These are phyloP conservation scores for Mimachlamys varia DNA, from an alignment of 2,888 invertebrate species.

Conservation along the genomic window DNA sequence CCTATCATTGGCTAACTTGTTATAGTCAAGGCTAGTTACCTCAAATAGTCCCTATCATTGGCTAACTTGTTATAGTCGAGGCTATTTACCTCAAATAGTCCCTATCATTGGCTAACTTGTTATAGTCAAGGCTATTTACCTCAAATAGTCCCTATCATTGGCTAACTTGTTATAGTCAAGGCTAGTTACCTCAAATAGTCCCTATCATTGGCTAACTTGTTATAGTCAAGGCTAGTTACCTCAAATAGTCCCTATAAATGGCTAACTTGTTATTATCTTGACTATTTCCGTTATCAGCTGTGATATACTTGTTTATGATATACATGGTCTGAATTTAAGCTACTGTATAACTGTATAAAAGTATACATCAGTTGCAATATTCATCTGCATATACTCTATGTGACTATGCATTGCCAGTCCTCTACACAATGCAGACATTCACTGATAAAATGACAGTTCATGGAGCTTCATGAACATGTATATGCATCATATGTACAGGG, in stretches of 20 bases:
- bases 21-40: background rate
- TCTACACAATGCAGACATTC: background rate
- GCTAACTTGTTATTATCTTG: background rate
- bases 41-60: background rate
- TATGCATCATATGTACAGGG: too few species aligned
- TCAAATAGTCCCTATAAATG: too few species aligned
- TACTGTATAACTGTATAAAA: too few species aligned
- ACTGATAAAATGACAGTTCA: background rate
- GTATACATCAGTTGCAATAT: background rate
- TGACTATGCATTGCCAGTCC: background rate
- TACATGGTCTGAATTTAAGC: too few species aligned
- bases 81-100: background rate
- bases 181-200: background rate
- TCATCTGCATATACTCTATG: background rate
- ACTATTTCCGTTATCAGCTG: background rate
- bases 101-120: background rate
- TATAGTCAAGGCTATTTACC: too few species aligned
- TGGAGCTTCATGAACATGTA: background rate
- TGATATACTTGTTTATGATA: background rate
- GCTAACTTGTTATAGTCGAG: background rate
- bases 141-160: background rate
- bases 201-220: background rate
- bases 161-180: background rate
- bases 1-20: background rate
- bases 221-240: too few species aligned